Evolutionary conservation across 2,113 vertebrate genomes (phyloP).

Genomic region (Coryphaenoides rupestris): DNA sequence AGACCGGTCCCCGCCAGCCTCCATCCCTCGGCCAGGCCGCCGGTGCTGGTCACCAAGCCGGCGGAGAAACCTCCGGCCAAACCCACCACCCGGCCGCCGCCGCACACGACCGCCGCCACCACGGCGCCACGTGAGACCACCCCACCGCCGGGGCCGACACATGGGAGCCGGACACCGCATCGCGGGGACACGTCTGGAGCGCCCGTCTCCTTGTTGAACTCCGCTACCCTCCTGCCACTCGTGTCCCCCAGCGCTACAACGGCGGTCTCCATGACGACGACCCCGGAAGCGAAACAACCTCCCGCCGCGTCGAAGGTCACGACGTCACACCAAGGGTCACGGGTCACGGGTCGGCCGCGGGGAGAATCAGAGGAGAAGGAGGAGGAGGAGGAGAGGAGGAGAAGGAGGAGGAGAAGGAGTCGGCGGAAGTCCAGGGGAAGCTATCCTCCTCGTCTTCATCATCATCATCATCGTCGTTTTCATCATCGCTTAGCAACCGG

Average conservation of each 20-base stretch:
- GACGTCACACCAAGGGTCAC: background rate
- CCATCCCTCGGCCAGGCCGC: conserved; percentile 12
- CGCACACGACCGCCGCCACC: background rate
- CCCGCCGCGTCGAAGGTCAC: background rate
- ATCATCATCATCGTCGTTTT: background rate
- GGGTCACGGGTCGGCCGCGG: background rate
- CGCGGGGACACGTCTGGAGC: too few relatives aligned
- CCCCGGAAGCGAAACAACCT: background rate
- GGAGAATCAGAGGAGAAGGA: too few relatives aligned
- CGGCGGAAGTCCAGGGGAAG: background rate
- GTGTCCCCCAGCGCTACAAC: background rate
- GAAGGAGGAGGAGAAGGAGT: too few relatives aligned
- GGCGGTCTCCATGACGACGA: background rate
- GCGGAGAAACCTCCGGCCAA: background rate
- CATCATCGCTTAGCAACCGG: conserved; percentile 44
- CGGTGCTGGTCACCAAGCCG: conserved; percentile 64
- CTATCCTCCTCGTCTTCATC: conserved; percentile 15
- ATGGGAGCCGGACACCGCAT: too few relatives aligned
- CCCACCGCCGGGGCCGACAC: background rate
- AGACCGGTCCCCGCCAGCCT: conserved; percentile 42
- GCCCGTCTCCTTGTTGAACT: too few relatives aligned
- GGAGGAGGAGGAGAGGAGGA: too few relatives aligned
- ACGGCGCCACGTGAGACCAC: background rate
- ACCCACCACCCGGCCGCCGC: conserved; percentile 6
- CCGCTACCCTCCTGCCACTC: conserved; percentile 7